Evolutionary conservation across 1,140 invertebrate genomes (phyloP).

Genomic region (Pseudomyrmex concolor): DNA sequence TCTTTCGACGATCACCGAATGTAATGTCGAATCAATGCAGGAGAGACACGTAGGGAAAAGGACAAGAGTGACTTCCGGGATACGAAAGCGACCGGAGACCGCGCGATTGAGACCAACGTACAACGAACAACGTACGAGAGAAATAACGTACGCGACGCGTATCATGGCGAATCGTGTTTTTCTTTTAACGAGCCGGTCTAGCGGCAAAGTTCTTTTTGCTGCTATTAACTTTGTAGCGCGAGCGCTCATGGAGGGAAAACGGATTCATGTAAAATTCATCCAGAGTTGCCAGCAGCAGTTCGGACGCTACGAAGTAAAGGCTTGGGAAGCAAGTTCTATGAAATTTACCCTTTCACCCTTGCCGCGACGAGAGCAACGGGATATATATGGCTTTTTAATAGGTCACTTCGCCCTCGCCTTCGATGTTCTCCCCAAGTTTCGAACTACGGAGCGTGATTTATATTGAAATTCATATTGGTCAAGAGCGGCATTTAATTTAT

Average conservation of each 20-base stretch:
- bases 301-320: slow-evolving; percentile 12
- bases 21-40: background rate
- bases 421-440: background rate
- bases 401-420: background rate
- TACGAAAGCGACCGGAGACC: background rate
- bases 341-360: slow-evolving; percentile 73
- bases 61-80: background rate
- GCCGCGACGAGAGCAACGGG: slow-evolving; percentile 33
- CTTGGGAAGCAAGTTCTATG: slow-evolving; percentile 70
- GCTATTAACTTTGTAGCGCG: slow-evolving; percentile 73
- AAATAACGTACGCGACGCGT: background rate
- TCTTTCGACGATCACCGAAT: slow-evolving; percentile 24
- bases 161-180: slow-evolving; percentile 45
- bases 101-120: background rate
- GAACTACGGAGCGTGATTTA: slow-evolving; percentile 6
- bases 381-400: slow-evolving; percentile 46
- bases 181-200: slow-evolving; percentile 72
- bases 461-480: slow-evolving; percentile 21
- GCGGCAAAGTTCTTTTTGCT: slow-evolving; percentile 76
- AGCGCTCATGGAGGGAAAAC: slow-evolving; percentile 18
- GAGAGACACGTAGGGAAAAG: background rate
- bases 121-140: slow-evolving; percentile 6
- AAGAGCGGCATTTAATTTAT: slow-evolving; percentile 21
- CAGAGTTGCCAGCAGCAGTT: slow-evolving; percentile 61
- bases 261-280: slow-evolving; percentile 80